Base-by-base conservation (phyloP, 2,888 invertebrate genomes). In the Drosophila kuntzei region DNA sequence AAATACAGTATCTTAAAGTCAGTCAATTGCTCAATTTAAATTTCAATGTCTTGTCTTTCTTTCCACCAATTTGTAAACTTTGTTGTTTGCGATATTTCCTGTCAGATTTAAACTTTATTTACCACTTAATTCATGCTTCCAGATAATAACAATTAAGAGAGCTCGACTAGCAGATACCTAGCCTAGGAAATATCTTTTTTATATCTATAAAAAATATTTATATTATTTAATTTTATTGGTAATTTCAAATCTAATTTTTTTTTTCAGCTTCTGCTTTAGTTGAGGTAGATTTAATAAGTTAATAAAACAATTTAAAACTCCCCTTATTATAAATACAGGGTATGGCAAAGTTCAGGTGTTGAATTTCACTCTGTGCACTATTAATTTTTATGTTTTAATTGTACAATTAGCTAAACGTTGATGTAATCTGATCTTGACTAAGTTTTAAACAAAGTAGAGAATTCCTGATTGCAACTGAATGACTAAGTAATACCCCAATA, bases 1-100 rank as follows among this genome's bases (percentile, higher is more conserved):
- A 14, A n/a, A 14, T 14, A 29, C 27, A 29, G 69, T 51, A 73
- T 61, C 41, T 7, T 2, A 12, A 34, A 44, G 43, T 44, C 20
- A 14, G 14, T 46, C 9, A 16, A 6, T 2, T n/a, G 6, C 11
- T 14, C 5, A 11, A 8, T 18, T 14, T n/a, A 2, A 7, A 6
- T 20, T 43, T 34, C 32, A 44, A 34, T 55, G 55, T 37, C 57
- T 29, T 51, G 41, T 41, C 25, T 59, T 43, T 8, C 22, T 25
- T 18, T 43, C 7, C 11, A 25, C 12, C 29, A 58, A 49, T 50
- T 41, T 39, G 49, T 32, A 32, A 9, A 47, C n/a, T 22, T 18
- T 51, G 41, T 25, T 43, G 11, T 34, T 51, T 34, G 43, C 43
- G 22, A 49, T 12, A 41, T 20, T 25, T 18, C 34, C 41, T 36